Base-by-base conservation (phyloP, 2,797 vertebrate species). In the Synanceia verrucosa region DNA sequence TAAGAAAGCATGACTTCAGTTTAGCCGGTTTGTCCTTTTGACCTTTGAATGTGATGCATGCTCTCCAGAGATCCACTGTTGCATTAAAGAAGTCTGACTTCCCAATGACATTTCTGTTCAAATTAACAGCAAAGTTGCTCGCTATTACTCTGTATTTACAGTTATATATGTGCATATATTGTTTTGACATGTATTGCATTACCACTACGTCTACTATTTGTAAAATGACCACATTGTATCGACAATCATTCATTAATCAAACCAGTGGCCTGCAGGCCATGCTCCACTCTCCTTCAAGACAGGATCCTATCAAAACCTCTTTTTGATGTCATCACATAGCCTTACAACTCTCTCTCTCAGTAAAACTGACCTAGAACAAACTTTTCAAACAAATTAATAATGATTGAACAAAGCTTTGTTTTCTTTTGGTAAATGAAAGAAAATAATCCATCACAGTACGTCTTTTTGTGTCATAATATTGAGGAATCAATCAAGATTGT, bases 1-100 rank as follows among this genome's bases (percentile, higher is more conserved):
- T 55, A 44, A 46, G 16, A 55, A 52, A 28, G 50, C 41, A 47
- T 73, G 78, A 82, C 34, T 80, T 50, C 9, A 70, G 4, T 81
- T 75, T 61, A 28, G 3, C n/a, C 5, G 8, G 1, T 19, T 64
- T 57, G 71, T 66, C 65, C 67, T 46, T 31, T 39, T 77, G 66
- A 73, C 65, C 56, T 73, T 58, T 65, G 18, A 53, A 26, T 46
- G 8, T 16, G 53, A 28, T 9, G 3, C 48, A 39, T 50, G 50
- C 61, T 56, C 23, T 50, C 18, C n/a, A 44, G 3, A 28, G 41
- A 62, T 23, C 10, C 19, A 10, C 19, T 56, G 58, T 4, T 28
- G 11, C 6, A 44, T 13, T 43, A 28, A 1, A 18, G 0, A 23
- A 44, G 11, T 24, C 6, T 9, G 5, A 18, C 13, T 44, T 43